These are phyloP conservation scores for Deroptyus accipitrinus DNA, from an alignment of 2,113 vertebrate species.

Conservation along the genomic window DNA sequence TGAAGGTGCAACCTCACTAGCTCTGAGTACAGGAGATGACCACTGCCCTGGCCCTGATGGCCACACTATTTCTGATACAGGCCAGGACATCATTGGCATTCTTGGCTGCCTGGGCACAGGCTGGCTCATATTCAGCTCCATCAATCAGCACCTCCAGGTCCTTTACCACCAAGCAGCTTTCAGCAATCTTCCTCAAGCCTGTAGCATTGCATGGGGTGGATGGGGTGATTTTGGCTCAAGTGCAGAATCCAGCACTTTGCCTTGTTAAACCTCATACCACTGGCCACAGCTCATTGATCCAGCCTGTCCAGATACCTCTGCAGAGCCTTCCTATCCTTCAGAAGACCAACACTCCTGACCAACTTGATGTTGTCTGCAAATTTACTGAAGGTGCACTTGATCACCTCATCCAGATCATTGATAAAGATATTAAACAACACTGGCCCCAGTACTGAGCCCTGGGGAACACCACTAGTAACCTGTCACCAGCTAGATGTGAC, in stretches of 20 bases:
- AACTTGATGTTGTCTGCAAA: background rate
- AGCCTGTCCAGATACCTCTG: background rate
- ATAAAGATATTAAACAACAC: background rate
- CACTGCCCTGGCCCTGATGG: background rate
- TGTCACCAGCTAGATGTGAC: background rate
- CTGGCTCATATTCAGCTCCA: background rate
- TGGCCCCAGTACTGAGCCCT: background rate
- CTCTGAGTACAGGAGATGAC: background rate
- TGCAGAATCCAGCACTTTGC: background rate
- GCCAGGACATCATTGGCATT: background rate
- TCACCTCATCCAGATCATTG: background rate
- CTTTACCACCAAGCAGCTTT: background rate
- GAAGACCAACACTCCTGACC: background rate
- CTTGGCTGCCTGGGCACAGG: background rate
- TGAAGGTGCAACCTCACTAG: background rate
- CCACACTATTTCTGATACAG: background rate
- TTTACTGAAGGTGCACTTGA: background rate
- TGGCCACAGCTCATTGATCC: background rate
- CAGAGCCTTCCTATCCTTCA: background rate
- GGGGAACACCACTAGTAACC: background rate
- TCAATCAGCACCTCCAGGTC: background rate
- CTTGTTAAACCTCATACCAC: background rate
- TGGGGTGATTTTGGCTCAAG: background rate
- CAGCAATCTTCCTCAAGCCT: background rate
- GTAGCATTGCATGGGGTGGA: background rate